phyloP scores from a whole-genome alignment of 2,888 invertebrate genomes.

The Enoplolaimus lenunculus region DNA sequence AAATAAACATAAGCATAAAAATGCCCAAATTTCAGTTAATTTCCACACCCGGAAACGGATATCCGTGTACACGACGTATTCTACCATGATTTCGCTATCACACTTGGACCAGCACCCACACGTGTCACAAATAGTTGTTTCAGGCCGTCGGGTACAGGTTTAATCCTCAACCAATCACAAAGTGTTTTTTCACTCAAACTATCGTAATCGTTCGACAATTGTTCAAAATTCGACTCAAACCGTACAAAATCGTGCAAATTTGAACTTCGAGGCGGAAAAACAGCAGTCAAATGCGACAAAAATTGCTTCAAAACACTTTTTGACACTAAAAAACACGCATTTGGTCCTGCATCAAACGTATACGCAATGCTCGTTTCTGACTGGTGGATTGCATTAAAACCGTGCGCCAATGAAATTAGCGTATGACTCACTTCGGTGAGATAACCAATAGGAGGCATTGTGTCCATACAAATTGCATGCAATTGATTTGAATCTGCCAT shows the following conservation, averaged over 20 bases:
- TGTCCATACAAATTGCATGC: constrained; percentile 80
- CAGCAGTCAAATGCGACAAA: constrained; percentile 2
- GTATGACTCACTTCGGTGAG: constrained; percentile 72
- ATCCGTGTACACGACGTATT: too few species aligned
- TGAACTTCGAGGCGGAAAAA: constrained; percentile 7
- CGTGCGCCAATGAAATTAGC: constrained; percentile 64
- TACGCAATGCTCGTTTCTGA: constrained; percentile 57
- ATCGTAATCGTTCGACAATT: neutral
- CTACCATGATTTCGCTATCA: neutral
- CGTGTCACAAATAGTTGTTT: neutral
- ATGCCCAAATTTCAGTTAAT: too few species aligned
- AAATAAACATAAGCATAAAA: too few species aligned
- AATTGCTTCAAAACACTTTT: constrained; percentile 4
- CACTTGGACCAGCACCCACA: neutral
- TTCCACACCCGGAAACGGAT: too few species aligned
- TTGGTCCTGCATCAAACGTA: constrained; percentile 96
- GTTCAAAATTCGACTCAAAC: neutral
- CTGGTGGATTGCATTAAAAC: constrained; percentile 53
- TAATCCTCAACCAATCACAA: neutral
- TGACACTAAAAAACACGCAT: constrained; percentile 69
- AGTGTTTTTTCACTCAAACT: neutral
- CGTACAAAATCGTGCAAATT: too few species aligned
- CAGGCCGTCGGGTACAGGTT: neutral
- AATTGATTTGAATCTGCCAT: constrained; percentile 93
- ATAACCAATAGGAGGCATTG: constrained; percentile 81